A percentile compares a stretch with the other conserved stretches of the same genome.
Evolutionary conservation across 2,113 vertebrate species (phyloP).

Genomic region (Gulo gulo): DNA sequence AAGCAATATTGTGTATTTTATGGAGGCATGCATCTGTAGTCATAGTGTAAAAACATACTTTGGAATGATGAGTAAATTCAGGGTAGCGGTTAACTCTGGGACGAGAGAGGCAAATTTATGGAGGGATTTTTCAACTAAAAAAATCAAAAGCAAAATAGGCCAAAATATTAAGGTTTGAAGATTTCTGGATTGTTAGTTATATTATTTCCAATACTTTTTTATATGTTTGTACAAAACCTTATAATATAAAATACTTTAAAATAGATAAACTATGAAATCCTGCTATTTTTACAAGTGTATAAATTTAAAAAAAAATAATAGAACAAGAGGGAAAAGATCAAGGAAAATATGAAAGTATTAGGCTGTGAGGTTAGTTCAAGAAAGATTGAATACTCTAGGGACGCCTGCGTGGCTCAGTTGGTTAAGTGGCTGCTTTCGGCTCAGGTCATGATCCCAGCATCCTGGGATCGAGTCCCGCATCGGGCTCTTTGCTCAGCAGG

Average conservation of each 20-base stretch:
- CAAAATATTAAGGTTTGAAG: slow-evolving; percentile 14
- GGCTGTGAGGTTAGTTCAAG: not conserved
- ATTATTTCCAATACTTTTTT: not conserved
- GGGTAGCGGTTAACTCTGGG: not conserved
- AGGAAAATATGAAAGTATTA: not conserved
- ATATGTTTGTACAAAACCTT: not conserved
- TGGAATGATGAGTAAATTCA: slow-evolving; percentile 17
- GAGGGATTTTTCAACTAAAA: slow-evolving; percentile 23
- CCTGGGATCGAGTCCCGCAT: no score
- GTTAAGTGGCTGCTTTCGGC: no score
- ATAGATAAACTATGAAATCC: not conserved
- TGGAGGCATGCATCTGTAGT: not conserved
- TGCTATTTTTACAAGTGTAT: slow-evolving; percentile 3
- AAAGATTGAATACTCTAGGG: not conserved
- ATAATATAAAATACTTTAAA: slow-evolving; percentile 41
- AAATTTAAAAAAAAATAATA: not conserved
- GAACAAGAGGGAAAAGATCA: not conserved
- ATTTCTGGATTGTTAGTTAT: not conserved
- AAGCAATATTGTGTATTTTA: slow-evolving; percentile 18
- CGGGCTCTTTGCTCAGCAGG: no score
- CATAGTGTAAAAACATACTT: not conserved
- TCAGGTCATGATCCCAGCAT: no score
- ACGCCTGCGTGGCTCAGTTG: no score
- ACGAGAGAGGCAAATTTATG: not conserved
- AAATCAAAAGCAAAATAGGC: slow-evolving; percentile 14